A percentile compares a stretch with the other conserved stretches of the same genome.
Evolutionary conservation across 2,888 invertebrate species (phyloP).

Genomic region (Pollenia amentaria): DNA sequence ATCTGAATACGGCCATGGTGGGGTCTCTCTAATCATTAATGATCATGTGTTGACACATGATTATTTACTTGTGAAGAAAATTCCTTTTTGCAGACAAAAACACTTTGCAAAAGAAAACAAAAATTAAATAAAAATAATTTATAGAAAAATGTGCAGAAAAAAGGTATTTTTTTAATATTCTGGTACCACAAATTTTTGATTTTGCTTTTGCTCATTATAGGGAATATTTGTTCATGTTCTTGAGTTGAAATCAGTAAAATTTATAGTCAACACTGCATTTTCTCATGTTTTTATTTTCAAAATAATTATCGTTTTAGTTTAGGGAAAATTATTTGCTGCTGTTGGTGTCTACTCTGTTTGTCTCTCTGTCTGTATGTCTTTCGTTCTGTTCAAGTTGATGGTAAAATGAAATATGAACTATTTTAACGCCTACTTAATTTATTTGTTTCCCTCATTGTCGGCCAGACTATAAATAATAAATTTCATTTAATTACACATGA

Average conservation of each 20-base stretch:
- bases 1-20: constrained; percentile 59
- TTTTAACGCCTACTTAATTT: constrained; percentile 84
- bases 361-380: too few species aligned
- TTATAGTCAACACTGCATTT: constrained; percentile 42
- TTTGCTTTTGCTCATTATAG: constrained; percentile 39
- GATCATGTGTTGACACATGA: constrained; percentile 72
- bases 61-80: constrained; percentile 44
- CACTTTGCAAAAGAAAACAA: constrained; percentile 19
- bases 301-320: constrained; percentile 24
- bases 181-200: constrained; percentile 18
- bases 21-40: constrained; percentile 69
- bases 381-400: constrained; percentile 38
- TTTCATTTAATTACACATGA: constrained; percentile 74
- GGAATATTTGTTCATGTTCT: constrained; percentile 31
- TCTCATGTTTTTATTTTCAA: constrained; percentile 1
- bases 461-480: constrained; percentile 73
- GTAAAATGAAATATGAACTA: constrained; percentile 83
- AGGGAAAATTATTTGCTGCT: constrained; percentile 11
- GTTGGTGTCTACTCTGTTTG: constrained; percentile 1
- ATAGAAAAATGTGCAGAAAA: constrained; percentile 1
- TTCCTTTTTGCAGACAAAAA: neutral
- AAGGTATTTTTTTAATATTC: constrained; percentile 60
- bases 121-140: neutral
- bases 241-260: constrained; percentile 57
- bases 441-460: constrained; percentile 78